These are phyloP conservation scores for Orthosia gracilis DNA, from an alignment of 2,888 invertebrate genomes.

Conservation along the genomic window DNA sequence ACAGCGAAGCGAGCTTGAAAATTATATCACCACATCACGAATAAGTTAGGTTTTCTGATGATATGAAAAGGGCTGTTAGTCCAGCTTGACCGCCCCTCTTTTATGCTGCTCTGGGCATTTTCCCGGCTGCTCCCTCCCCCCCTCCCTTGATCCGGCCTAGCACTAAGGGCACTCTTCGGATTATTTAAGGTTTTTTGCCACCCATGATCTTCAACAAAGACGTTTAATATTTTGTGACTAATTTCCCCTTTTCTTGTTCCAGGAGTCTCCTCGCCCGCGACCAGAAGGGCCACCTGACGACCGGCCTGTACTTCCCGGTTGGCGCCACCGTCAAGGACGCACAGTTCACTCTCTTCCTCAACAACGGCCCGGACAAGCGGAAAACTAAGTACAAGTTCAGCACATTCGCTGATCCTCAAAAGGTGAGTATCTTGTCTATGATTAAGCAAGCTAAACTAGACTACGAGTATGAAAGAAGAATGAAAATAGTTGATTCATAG, in stretches of 20 bases:
- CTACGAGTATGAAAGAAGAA: not conserved
- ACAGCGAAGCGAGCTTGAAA: too few species aligned
- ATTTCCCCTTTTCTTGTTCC: constrained; percentile 56
- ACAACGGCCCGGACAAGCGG: constrained; percentile 92
- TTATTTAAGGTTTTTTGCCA: too few species aligned
- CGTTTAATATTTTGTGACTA: not conserved
- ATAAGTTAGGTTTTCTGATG: too few species aligned
- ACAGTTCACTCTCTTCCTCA: constrained; percentile 95
- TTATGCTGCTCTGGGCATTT: too few species aligned
- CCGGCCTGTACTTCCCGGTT: constrained; percentile 96
- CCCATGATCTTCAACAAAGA: too few species aligned
- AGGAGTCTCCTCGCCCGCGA: constrained; percentile 95
- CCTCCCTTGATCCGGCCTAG: too few species aligned
- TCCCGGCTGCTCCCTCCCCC: too few species aligned
- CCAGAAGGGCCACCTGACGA: constrained; percentile 95
- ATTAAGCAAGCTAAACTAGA: not conserved
- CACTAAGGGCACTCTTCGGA: too few species aligned
- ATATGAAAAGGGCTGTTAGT: too few species aligned
- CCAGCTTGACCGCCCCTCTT: too few species aligned
- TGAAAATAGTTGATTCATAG: not conserved
- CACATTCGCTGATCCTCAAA: constrained; percentile 91
- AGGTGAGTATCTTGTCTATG: constrained; percentile 85
- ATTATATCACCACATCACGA: too few species aligned
- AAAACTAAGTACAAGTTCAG: constrained; percentile 95
- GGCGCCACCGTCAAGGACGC: constrained; percentile 89